These are phyloP conservation scores for Callaeas wilsoni DNA, from an alignment of 2,113 vertebrate genomes.

Conservation along the genomic window DNA sequence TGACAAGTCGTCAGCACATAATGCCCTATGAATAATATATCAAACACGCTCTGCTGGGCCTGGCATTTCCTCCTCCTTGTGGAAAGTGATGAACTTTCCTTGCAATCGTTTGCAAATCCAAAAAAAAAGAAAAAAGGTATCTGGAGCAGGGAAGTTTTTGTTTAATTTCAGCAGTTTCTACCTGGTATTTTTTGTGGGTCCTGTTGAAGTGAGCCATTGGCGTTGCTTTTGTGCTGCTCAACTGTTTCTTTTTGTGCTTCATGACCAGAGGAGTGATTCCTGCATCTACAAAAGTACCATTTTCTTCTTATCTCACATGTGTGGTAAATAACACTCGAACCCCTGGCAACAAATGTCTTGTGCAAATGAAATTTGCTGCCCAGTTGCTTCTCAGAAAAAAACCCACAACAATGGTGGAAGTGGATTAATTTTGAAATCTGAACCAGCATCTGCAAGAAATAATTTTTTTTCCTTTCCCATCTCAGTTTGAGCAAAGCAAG, in stretches of 20 bases:
- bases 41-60: not conserved
- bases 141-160: not conserved
- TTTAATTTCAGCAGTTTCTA: not conserved
- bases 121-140: not conserved
- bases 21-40: not conserved
- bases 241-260: not conserved
- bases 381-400: not conserved
- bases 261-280: not conserved
- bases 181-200: not conserved
- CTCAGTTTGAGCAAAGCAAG: not conserved
- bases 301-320: not conserved
- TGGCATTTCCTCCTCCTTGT: not conserved
- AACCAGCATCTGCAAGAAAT: not conserved
- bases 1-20: not conserved
- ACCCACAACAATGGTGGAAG: accelerated
- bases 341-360: not conserved
- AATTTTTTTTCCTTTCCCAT: not conserved
- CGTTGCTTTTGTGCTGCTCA: not conserved
- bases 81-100: not conserved
- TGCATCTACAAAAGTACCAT: not conserved
- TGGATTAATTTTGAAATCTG: not conserved
- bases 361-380: not conserved
- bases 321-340: not conserved
- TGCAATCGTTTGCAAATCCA: not conserved
- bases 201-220: not conserved